A percentile compares a stretch with the other conserved stretches of the same genome.
These are phyloP conservation scores for Danio rerio DNA, from an alignment of 2,113 vertebrate genomes.

Conservation along the genomic window DNA sequence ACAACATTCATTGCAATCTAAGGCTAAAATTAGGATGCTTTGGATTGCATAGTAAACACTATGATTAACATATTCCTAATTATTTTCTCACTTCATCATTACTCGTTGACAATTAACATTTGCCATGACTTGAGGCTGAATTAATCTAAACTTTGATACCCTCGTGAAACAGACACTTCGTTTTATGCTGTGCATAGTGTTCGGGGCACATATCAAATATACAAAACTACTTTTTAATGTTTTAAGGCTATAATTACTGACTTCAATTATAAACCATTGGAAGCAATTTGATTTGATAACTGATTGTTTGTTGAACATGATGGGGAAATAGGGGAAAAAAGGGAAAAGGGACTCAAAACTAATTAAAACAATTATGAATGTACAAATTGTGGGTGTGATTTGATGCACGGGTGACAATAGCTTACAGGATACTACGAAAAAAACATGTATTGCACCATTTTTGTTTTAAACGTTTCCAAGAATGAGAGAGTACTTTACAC, in stretches of 20 bases:
- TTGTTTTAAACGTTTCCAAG: conserved; percentile 1
- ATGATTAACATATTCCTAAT: conserved; percentile 61
- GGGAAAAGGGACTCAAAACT: conserved; percentile 40
- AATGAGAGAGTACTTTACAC: neutral
- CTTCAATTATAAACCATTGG: conserved; percentile 60
- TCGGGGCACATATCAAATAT: conserved; percentile 52
- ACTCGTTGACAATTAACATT: conserved; percentile 62
- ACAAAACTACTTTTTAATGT: conserved; percentile 60
- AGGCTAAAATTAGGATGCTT: conserved; percentile 35
- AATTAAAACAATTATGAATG: conserved; percentile 57
- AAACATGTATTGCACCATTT: neutral
- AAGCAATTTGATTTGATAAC: conserved; percentile 57
- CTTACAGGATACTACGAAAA: conserved; percentile 16
- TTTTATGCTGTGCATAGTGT: conserved; percentile 55
- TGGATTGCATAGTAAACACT: conserved; percentile 41
- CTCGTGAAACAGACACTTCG: conserved; percentile 42
- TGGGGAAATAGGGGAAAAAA: conserved; percentile 52
- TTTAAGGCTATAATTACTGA: conserved; percentile 62
- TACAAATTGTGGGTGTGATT: conserved; percentile 51
- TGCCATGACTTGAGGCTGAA: conserved; percentile 59
- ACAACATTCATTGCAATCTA: conserved; percentile 18
- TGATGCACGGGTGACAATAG: conserved; percentile 28
- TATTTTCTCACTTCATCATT: conserved; percentile 60
- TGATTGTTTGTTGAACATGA: conserved; percentile 59
- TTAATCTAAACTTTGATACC: conserved; percentile 61